Conservation (phyloP, 2,113 vertebrate genomes). For the Pterophyllum scalare region DNA sequence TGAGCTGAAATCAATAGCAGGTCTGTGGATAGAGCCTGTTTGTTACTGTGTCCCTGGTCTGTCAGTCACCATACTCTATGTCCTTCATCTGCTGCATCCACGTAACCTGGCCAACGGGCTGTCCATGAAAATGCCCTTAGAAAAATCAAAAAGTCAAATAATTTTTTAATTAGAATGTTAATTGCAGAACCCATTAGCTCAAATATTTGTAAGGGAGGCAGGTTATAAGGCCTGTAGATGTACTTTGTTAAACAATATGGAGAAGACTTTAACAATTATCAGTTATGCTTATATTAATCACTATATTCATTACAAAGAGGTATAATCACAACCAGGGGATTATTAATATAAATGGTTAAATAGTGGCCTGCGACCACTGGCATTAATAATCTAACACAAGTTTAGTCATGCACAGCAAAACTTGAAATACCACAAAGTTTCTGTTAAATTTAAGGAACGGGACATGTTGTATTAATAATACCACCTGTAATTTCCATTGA, state of each 20-base stretch:
- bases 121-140: constrained; percentile 53
- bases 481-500: background rate
- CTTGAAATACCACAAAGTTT: background rate
- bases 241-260: background rate
- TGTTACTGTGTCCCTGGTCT: constrained; percentile 71
- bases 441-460: background rate
- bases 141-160: constrained; percentile 42
- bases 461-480: background rate
- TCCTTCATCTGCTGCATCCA: constrained; percentile 50
- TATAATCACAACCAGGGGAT: background rate
- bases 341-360: background rate
- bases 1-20: constrained; percentile 75
- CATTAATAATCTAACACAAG: background rate
- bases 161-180: constrained; percentile 54
- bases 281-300: background rate
- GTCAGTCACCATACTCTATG: constrained; percentile 66
- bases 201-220: constrained; percentile 1
- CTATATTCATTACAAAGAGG: background rate
- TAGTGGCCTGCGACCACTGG: background rate
- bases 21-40: constrained; percentile 67
- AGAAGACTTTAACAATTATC: background rate
- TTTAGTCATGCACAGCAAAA: background rate
- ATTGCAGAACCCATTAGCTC: constrained; percentile 37
- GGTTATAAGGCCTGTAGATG: background rate
- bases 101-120: constrained; percentile 25